These are phyloP conservation scores for Etheostoma cragini DNA, from an alignment of 2,113 vertebrate species.

Conservation along the genomic window DNA sequence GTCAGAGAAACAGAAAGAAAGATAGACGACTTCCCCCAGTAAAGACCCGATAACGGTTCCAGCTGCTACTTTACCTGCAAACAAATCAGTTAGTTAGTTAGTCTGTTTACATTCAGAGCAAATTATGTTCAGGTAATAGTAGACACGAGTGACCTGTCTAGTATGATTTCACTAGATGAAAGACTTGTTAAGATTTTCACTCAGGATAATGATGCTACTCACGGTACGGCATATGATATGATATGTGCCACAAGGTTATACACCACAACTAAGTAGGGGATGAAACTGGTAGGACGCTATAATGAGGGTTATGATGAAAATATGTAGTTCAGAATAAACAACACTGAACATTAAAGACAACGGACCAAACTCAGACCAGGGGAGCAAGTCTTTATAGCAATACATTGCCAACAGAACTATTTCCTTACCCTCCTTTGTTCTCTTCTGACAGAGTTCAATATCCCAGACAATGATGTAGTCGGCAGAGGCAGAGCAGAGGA, in stretches of 20 bases:
- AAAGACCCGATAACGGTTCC: constrained; percentile 85
- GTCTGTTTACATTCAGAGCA: not conserved
- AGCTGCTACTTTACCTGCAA: constrained; percentile 82
- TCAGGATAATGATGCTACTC: not conserved
- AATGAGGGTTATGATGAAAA: not conserved
- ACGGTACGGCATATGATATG: not conserved
- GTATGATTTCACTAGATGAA: constrained; percentile 35
- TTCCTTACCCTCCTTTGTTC: constrained; percentile 80
- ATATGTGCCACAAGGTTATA: not conserved
- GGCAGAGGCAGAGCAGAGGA: constrained; percentile 89
- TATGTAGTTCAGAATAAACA: not conserved
- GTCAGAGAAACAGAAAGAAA: constrained; percentile 86
- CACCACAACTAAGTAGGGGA: not conserved
- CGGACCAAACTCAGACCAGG: not conserved
- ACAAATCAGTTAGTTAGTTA: not conserved
- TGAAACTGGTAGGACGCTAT: not conserved
- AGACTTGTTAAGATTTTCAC: constrained; percentile 34
- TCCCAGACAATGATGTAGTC: constrained; percentile 89
- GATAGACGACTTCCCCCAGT: constrained; percentile 81
- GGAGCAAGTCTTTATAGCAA: not conserved
- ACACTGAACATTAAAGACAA: not conserved
- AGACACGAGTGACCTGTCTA: not conserved
- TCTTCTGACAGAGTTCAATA: constrained; percentile 81
- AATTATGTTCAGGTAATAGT: not conserved
- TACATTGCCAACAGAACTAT: not conserved